Conservation (phyloP, 2,888 invertebrate genomes). For the Aplocera efformata region DNA sequence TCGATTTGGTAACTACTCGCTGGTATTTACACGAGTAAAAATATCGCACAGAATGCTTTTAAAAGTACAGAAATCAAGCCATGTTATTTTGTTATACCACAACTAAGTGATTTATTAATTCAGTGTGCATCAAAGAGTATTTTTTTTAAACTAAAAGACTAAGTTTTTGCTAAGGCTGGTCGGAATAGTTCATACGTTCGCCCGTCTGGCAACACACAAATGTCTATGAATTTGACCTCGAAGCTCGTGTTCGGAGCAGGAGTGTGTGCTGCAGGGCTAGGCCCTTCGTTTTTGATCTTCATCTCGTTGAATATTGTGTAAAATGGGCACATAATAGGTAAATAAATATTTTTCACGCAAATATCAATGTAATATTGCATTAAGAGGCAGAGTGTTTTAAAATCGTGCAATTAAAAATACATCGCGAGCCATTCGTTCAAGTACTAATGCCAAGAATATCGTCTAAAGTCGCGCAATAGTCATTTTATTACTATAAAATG, state of each 20-base stretch:
- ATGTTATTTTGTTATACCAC: neutral
- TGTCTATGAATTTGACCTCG: slow-evolving; percentile 81
- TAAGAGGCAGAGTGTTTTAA: slow-evolving; percentile 27
- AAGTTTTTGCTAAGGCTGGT: slow-evolving; percentile 6
- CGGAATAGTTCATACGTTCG: slow-evolving; percentile 18
- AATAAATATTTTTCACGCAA: slow-evolving; percentile 49
- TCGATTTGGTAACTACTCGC: slow-evolving; percentile 60
- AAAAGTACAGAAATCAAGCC: slow-evolving; percentile 9
- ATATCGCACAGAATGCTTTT: slow-evolving; percentile 27
- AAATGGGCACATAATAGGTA: slow-evolving; percentile 81
- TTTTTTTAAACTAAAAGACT: slow-evolving; percentile 6
- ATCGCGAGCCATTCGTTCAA: slow-evolving; percentile 53
- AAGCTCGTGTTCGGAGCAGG: slow-evolving; percentile 78
- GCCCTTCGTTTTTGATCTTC: slow-evolving; percentile 76
- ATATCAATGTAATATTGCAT: slow-evolving; percentile 18
- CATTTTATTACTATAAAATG: slow-evolving; percentile 59
- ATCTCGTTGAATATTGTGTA: slow-evolving; percentile 68
- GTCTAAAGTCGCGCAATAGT: slow-evolving; percentile 69
- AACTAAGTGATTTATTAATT: slow-evolving; percentile 12
- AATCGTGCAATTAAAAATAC: slow-evolving; percentile 54
- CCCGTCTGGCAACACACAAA: slow-evolving; percentile 62
- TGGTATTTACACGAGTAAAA: slow-evolving; percentile 63
- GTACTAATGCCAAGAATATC: slow-evolving; percentile 74
- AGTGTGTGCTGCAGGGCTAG: slow-evolving; percentile 76
- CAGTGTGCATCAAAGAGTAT: neutral